These are phyloP conservation scores for Polia nebulosa DNA, from an alignment of 2,888 invertebrate genomes.

Conservation along the genomic window DNA sequence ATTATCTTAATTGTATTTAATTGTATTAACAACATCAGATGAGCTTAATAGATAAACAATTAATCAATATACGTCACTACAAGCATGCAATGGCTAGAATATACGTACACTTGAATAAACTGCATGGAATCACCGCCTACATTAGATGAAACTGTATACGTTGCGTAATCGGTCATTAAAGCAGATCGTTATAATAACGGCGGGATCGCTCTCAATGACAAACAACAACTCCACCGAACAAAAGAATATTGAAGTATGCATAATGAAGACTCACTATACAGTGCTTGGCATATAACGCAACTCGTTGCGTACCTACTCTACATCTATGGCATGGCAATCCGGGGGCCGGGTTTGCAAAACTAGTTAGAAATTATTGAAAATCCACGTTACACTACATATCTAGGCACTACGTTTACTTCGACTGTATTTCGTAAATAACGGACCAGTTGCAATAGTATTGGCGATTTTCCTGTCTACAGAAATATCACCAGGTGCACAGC, in stretches of 20 bases:
- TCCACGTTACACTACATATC: conserved; percentile 10
- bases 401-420: conserved; percentile 6
- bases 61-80: conserved; percentile 47
- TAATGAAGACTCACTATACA: conserved; percentile 54
- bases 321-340: conserved; percentile 32
- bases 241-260: conserved; percentile 66
- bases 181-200: conserved; percentile 70
- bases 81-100: conserved; percentile 63
- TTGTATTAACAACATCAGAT: conserved; percentile 45
- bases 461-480: conserved; percentile 34
- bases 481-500: conserved; percentile 56
- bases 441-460: conserved; percentile 40
- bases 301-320: conserved; percentile 44
- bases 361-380: conserved; percentile 54
- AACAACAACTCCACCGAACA: conserved; percentile 61
- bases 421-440: conserved; percentile 35
- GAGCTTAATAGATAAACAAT: conserved; percentile 45
- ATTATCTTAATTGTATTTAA: conserved; percentile 26
- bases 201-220: conserved; percentile 64
- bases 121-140: conserved; percentile 80
- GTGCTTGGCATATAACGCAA: conserved; percentile 47
- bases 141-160: conserved; percentile 77
- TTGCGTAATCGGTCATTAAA: conserved; percentile 85
- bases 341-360: conserved; percentile 40
- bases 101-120: conserved; percentile 67